Base-by-base conservation (phyloP, 1,140 invertebrate species). In the Drosophila subobscura region DNA sequence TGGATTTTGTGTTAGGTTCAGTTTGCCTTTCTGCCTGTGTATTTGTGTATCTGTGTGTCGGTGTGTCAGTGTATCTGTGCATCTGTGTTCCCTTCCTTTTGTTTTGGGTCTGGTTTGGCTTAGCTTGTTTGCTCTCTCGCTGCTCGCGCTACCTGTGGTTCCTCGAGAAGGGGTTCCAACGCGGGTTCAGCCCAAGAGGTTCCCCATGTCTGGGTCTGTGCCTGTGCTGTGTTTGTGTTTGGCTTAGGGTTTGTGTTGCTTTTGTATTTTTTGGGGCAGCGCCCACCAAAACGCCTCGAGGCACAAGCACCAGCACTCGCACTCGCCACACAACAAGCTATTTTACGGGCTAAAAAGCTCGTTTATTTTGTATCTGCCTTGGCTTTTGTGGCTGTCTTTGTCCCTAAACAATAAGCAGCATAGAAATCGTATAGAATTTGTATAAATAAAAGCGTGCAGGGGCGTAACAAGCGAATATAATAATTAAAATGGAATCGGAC, bases 361-460 rank as follows among this genome's bases (percentile, higher is more conserved):
- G 72, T 76, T 76, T 76, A 63, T 37, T 37, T 37, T 75, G 55
- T 73, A 54, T 61, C 56, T 20, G 45, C 3, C 33, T 37, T 20
- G 45, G 10, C 33, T 37, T 47, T 8, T 49, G 22, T 66, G 60
- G 42, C 72, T 66, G 71, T 37, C 72, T 58, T 57, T 75, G 53
- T 66, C 53, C 72, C 61, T 66, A 74, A 75, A 75, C 72, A 75
- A 74, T 60, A 67, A 56, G 29, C 44, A 56, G 49, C 49, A 66
- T 37, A 68, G 42, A 68, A 50, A 67, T 63, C 72, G 72, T 76
- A 56, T 51, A 76, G 72, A 76, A 76, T 76, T 76, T 67, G 72
- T 76, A 76, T 75, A 76, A 75, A 76, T 75, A 76, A 70, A 70
- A 68, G 63, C 65, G 65, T 68, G 65, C 56, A 68, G 65, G 63